Evolutionary conservation across 2,797 vertebrate genomes (phyloP), one percentile per base, ranked within the genome.

Genomic region (Xenentodon cancila): DNA sequence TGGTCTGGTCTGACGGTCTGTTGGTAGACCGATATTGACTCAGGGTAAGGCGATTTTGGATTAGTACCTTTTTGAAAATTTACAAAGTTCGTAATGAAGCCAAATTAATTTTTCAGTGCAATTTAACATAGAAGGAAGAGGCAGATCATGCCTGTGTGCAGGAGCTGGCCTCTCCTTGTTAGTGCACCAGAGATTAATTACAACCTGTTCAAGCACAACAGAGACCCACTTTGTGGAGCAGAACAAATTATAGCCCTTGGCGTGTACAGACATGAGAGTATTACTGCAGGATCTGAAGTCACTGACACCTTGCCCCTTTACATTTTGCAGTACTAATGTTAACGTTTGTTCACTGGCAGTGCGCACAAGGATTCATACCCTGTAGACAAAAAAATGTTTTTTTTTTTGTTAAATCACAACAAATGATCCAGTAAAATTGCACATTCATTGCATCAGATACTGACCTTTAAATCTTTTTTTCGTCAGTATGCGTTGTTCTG

Each of bases 141-240:
- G 20, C 16, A 8, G 18, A 42, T 55, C 50, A 53, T 43, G 58
- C 56, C 34, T 74, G 34, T 63, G 71, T 75, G 69, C 62, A 55
- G 59, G 57, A 53, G 67, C 70, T 80, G 66, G 52, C 71, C 47
- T 81, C 69, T 53, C 48, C 78, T 87, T 86, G 82, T 87, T 84
- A 61, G 73, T 56, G 71, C 84, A 81, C 80, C 20, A 49, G 86
- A 90, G 88, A 91, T 89, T 91, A 88, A 92, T 91, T 90, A 86
- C n/a, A 27, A 72, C 73, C 72, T 80, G 65, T 78, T 85, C 66
- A 70, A 70, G 77, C 74, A 71, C 82, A 79, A 80, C 76, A 73
- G 79, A 86, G 75, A 86, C 79, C 55, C 69, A 82, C 80, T 77
- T 68, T 76, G 70, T 68, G 79, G 65, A 82, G 71, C 70, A 73